A percentile compares a stretch with the other conserved stretches of the same genome.
These are phyloP conservation scores for Azemiops feae DNA, from an alignment of 2,113 vertebrate genomes.

Conservation along the genomic window DNA sequence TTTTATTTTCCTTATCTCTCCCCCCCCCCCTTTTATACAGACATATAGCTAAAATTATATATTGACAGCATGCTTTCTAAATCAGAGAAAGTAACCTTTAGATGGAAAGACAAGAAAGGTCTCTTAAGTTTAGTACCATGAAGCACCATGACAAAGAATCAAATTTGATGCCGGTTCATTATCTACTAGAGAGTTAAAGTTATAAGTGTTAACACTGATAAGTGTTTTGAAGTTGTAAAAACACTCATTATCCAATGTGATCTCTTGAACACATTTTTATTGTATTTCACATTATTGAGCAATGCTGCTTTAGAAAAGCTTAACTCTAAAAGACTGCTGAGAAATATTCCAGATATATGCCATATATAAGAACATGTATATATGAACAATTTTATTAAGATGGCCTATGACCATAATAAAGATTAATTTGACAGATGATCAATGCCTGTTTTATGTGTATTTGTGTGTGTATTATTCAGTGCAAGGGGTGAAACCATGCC, in stretches of 20 bases:
- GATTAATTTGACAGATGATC: neutral
- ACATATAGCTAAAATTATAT: neutral
- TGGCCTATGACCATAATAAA: neutral
- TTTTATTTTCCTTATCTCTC: neutral
- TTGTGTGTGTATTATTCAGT: neutral
- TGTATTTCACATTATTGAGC: neutral
- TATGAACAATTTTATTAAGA: neutral
- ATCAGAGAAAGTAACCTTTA: neutral
- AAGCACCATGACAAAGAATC: neutral
- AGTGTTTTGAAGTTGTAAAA: neutral
- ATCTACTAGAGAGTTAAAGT: neutral
- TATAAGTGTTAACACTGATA: neutral
- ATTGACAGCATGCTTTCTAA: neutral
- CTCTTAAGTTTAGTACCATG: neutral
- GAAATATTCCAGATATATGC: neutral
- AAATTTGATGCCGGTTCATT: neutral
- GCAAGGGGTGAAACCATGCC: neutral
- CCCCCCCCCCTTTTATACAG: neutral
- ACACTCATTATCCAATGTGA: neutral
- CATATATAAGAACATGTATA: neutral
- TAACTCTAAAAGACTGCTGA: neutral
- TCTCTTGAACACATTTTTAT: neutral
- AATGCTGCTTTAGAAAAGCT: neutral
- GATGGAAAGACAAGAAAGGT: neutral
- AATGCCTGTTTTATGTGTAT: neutral